Base-by-base conservation (phyloP, 2,113 vertebrate species). In the Jaculus jaculus region DNA sequence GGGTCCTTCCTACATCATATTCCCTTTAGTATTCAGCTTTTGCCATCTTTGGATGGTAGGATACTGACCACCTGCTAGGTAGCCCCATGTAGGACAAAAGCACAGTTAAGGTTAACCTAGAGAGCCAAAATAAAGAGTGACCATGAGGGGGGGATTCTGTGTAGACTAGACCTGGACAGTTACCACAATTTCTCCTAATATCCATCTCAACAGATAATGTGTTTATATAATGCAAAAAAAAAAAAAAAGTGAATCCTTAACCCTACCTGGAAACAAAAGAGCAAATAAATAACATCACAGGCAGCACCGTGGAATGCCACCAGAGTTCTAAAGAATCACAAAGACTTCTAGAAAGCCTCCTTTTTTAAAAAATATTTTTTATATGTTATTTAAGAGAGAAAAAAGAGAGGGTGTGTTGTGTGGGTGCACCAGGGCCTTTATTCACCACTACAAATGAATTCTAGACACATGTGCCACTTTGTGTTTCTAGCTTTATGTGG, bases 71-170 rank as follows among this genome's bases (percentile, higher is more conserved):
- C n/a, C 20, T 63, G 18, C 47, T 79, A 71, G 47, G 30, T 2
- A 51, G 54, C 21, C 32, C 23, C 47, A 39, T 4, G 2, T 2
- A 92, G 12, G 54, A 54, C 77, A 1, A 90, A 81, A 83, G 23
- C 72, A 72, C 58, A 97, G 75, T 74, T 84, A 88, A 90, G 69
- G 24, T 93, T 84, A 84, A 68, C 82, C 37, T 30, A 82, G n/a
- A 91, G 34, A 30, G 21, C 47, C 32, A 81, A 87, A 16, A 88
- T 51, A 91, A 88, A 92, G 6, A 80, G 51, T 71, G 61, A 68
- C 54, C 30, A 1, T 1, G 21, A 83, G 21, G 24, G 71, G 26
- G 82, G 23, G 87, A 92, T 84, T 91, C 61, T 63, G 0, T 74
- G 9, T 61, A 73, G 65, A 81, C n/a, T 15, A 81, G 54, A 77